Conservation (phyloP, 2,888 invertebrate species). For the Fragum fragum region DNA sequence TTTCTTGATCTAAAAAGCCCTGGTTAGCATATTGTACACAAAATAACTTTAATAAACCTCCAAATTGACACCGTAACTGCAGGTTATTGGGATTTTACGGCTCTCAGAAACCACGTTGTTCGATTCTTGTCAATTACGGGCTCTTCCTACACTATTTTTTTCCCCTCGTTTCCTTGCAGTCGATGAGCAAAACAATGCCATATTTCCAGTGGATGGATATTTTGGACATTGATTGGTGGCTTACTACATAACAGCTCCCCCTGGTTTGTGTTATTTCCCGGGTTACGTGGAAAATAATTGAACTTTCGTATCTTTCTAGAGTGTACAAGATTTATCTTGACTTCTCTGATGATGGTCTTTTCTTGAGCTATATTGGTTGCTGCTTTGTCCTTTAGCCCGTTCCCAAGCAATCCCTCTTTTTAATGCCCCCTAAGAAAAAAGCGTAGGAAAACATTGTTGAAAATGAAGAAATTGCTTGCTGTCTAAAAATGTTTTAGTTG, state of each 20-base stretch:
- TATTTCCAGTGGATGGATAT: conserved; percentile 22
- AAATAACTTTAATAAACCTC: conserved; percentile 67
- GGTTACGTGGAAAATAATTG: conserved; percentile 3
- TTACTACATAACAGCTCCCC: background rate
- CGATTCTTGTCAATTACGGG: conserved; percentile 61
- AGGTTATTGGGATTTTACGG: conserved; percentile 65
- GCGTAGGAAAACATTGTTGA: too few species aligned
- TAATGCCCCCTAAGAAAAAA: too few species aligned
- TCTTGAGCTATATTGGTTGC: background rate
- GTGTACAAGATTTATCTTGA: conserved; percentile 3
- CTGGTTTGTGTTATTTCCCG: conserved; percentile 4
- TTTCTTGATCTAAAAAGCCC: conserved; percentile 37
- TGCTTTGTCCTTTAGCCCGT: too few species aligned
- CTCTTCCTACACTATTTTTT: conserved; percentile 30
- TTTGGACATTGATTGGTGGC: conserved; percentile 52
- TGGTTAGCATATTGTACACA: conserved; percentile 57
- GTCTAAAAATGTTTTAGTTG: too few species aligned
- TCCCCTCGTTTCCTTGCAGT: conserved; percentile 18
- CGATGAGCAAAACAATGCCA: conserved; percentile 37
- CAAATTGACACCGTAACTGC: conserved; percentile 63
- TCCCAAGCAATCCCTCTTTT: too few species aligned
- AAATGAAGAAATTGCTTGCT: too few species aligned
- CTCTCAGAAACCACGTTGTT: conserved; percentile 51
- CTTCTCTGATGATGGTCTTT: conserved; percentile 20
- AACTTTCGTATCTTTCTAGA: conserved; percentile 4